Base-by-base conservation (phyloP, 2,113 vertebrate species). In the Takifugu flavidus region DNA sequence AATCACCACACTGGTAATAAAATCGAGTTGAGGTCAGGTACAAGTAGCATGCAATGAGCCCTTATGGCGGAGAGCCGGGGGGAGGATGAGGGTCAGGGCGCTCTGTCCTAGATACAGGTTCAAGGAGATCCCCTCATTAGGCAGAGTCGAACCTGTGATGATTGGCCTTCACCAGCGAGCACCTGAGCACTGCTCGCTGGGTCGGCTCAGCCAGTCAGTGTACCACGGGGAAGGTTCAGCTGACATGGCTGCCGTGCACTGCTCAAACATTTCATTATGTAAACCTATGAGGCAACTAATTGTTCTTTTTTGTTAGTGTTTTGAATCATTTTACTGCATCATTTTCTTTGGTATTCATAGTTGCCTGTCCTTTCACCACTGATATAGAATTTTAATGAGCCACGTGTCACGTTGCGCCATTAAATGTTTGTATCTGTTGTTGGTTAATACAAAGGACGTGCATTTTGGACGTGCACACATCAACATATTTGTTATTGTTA, bases 121-220 rank as follows among this genome's bases (percentile, higher is more conserved):
- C 79, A 77, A 70, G 68, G 78, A 82, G 70, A 76, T 82, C 78
- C 66, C 62, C 69, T 86, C 82, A 87, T 88, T 88, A 87, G 68
- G 31, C 60, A 74, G 69, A 78, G 61, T 46, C 66, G 63, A 71
- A 74, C 43, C 65, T 77, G 63, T 73, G 74, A 89, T 88, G 77
- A 88, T 82, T 82, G 81, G 76, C 70, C 77, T 71, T 73, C 69
- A 74, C 60, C 70, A 62, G 52, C 0, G 50, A 62, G 80, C 89
- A 88, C 82, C 86, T 89, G 88, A 87, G 83, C 81, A 76, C 77
- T 59, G 20, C 64, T 80, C 77, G 53, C n/a, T 12, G 13, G 27
- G 59, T 64, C 28, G 34, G 68, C 47, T 62, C 65, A 65, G 71
- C 61, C 67, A 79, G 52, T 10, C 34, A 39, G 11, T 10, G 34